phyloP scores from a whole-genome alignment of 2,113 vertebrate species.

The Melozone crissalis region DNA sequence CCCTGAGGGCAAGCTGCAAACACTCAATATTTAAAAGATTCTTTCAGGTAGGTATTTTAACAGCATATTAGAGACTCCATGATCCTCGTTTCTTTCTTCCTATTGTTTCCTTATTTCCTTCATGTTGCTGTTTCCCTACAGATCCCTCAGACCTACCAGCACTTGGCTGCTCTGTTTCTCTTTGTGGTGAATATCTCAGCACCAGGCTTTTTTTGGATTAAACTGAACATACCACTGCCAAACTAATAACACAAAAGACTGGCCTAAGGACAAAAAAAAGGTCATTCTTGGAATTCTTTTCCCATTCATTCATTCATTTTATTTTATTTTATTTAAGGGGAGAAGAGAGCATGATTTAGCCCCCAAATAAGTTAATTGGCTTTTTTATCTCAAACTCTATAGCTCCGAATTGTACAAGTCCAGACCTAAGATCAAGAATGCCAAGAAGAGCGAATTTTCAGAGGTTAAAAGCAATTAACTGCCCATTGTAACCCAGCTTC shows the following conservation, averaged over 20 bases:
- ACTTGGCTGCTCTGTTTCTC: background rate
- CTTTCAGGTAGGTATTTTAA: conserved; percentile 4
- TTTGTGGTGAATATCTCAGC: background rate
- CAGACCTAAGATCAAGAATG: conserved; percentile 2
- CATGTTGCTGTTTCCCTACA: background rate
- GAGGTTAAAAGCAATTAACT: background rate
- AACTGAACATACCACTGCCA: background rate
- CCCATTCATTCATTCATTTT: conserved; percentile 15
- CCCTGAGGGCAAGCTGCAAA: conserved; percentile 9
- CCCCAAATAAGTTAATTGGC: background rate
- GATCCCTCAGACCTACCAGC: background rate
- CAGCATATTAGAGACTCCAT: background rate
- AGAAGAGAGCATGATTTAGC: background rate
- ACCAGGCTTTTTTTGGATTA: background rate
- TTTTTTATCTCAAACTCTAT: background rate
- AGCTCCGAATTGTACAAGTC: background rate
- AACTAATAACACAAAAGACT: conserved; percentile 9
- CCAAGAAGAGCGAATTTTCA: background rate
- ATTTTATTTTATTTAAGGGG: background rate
- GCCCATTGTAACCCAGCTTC: background rate
- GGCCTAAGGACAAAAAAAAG: background rate
- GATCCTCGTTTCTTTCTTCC: background rate
- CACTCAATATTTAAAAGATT: background rate
- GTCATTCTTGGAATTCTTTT: conserved; percentile 18
- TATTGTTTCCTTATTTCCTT: background rate